Evolutionary conservation across 1,140 invertebrate genomes (phyloP).

Genomic region (Medauroidea extradentata): DNA sequence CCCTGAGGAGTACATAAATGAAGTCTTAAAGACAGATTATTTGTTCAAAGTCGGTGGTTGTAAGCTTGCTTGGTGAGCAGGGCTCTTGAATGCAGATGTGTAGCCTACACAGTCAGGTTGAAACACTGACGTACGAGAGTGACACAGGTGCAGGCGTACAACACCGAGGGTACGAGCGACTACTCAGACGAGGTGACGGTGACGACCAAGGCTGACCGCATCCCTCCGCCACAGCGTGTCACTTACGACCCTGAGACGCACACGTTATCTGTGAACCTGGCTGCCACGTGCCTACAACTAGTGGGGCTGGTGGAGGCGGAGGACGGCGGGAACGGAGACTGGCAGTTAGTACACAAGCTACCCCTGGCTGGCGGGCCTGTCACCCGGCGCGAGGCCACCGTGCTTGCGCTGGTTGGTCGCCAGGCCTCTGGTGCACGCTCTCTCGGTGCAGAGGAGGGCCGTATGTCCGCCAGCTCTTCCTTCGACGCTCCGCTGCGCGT

Average conservation of each 20-base stretch:
- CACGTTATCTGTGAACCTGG: slow-evolving; percentile 69
- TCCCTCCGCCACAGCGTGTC: slow-evolving; percentile 73
- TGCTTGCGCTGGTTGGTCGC: slow-evolving; percentile 22
- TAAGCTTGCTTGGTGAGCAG: no score
- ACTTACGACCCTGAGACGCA: slow-evolving; percentile 73
- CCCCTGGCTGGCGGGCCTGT: slow-evolving; percentile 61
- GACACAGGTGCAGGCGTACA: slow-evolving; percentile 71
- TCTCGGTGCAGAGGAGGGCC: slow-evolving; percentile 48
- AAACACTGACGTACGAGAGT: no score
- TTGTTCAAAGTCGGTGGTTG: no score
- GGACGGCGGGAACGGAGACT: slow-evolving; percentile 49
- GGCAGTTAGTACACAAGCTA: slow-evolving; percentile 66
- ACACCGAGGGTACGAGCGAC: slow-evolving; percentile 77
- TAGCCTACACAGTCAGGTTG: no score
- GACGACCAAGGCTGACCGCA: slow-evolving; percentile 76
- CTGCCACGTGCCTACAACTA: slow-evolving; percentile 65
- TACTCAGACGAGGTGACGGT: slow-evolving; percentile 75
- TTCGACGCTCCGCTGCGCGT: slow-evolving; percentile 54
- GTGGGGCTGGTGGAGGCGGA: slow-evolving; percentile 63
- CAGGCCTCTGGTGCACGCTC: slow-evolving; percentile 38
- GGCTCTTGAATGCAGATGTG: no score
- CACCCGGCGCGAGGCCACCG: slow-evolving; percentile 59
- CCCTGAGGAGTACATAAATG: no score
- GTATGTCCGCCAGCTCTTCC: slow-evolving; percentile 35
- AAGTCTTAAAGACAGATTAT: no score